Conservation (phyloP, 2,113 vertebrate genomes). For the Atherinomorus stipes region DNA sequence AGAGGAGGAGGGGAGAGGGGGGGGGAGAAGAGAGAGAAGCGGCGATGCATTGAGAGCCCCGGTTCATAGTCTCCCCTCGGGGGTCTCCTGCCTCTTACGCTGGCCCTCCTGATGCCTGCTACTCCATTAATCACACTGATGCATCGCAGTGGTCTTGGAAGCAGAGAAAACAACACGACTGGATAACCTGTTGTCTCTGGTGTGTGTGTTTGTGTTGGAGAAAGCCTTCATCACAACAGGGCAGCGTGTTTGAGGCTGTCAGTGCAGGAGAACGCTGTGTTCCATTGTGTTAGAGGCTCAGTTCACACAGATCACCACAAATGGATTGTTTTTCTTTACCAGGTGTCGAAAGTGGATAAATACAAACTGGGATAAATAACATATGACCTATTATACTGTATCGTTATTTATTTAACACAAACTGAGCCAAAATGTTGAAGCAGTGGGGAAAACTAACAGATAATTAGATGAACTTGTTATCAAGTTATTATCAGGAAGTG, state of each 20-base stretch:
- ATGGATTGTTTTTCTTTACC: not conserved
- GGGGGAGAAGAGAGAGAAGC: constrained; percentile 5
- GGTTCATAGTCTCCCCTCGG: constrained; percentile 52
- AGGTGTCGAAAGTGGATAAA: no score
- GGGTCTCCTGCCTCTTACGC: constrained; percentile 51
- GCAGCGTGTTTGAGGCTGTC: constrained; percentile 1
- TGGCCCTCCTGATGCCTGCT: constrained; percentile 47
- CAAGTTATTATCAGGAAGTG: no score
- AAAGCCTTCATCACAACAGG: constrained; percentile 29
- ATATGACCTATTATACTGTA: no score
- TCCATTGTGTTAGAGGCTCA: constrained; percentile 15
- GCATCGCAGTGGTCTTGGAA: constrained; percentile 53
- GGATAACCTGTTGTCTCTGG: constrained; percentile 56
- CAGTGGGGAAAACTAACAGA: no score
- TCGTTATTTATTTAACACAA: no score
- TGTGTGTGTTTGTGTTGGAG: not conserved
- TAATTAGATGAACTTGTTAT: no score
- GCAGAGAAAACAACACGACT: constrained; percentile 64
- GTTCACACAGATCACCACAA: constrained; percentile 9
- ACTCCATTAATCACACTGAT: constrained; percentile 80
- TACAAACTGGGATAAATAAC: no score
- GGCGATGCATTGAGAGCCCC: constrained; percentile 37
- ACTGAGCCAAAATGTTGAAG: no score
- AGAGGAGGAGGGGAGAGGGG: not conserved
- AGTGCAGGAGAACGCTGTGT: not conserved